Percentiles rank a stretch among this genome's conserved stretches.
Evolutionary conservation across 2,797 vertebrate species (phyloP).

Genomic region (Lophius americanus): DNA sequence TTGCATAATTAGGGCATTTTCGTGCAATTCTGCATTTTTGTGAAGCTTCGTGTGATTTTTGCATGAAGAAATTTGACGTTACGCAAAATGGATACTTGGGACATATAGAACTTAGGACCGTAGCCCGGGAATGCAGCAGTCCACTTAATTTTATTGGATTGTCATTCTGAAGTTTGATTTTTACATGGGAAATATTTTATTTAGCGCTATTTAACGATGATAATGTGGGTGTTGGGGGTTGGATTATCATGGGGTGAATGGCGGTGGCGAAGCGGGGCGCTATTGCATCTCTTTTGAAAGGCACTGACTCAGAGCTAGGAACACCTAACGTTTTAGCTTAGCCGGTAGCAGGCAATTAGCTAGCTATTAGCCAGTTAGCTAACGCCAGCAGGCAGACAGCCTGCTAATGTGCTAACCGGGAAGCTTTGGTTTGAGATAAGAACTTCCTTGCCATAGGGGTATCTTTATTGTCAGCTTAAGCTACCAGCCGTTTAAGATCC

Average conservation of each 20-base stretch:
- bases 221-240: conserved; percentile 88
- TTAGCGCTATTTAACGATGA: conserved; percentile 76
- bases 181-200: conserved; percentile 73
- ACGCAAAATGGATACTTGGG: conserved; percentile 80
- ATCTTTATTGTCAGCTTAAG: conserved; percentile 31
- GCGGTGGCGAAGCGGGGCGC: conserved; percentile 92
- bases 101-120: conserved; percentile 73
- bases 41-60: conserved; percentile 76
- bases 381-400: conserved; percentile 69
- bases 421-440: conserved; percentile 46
- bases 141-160: conserved; percentile 55
- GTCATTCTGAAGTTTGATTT: conserved; percentile 47
- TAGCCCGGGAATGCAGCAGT: conserved; percentile 51
- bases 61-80: conserved; percentile 84
- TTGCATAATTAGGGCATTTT: conserved; percentile 65
- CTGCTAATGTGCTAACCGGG: conserved; percentile 75
- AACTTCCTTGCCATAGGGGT: conserved; percentile 39
- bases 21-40: conserved; percentile 78
- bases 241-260: conserved; percentile 89
- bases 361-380: conserved; percentile 76
- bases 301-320: conserved; percentile 60
- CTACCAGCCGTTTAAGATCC: conserved; percentile 22
- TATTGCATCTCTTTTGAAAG: conserved; percentile 89
- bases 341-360: conserved; percentile 76
- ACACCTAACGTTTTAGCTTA: conserved; percentile 73